These are phyloP conservation scores for Lucinisca nassula DNA, from an alignment of 2,888 invertebrate species.

Conservation along the genomic window DNA sequence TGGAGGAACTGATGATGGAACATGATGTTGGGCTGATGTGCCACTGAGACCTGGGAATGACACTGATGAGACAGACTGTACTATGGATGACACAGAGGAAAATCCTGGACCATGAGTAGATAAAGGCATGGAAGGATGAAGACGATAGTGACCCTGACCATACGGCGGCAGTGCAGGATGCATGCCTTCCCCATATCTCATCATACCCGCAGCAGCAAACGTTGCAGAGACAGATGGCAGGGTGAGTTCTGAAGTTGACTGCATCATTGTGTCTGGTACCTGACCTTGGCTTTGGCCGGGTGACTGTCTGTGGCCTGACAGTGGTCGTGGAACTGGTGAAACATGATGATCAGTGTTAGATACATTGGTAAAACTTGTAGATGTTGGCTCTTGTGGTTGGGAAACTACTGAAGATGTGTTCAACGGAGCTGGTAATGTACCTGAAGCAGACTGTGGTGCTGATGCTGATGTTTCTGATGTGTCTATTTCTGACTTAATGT, in stretches of 20 bases:
- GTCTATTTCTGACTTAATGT: too few species aligned
- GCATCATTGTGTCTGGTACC: background rate
- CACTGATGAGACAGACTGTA: constrained; percentile 66
- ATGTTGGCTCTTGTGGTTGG: constrained; percentile 5
- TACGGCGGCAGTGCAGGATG: constrained; percentile 28
- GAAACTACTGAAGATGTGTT: background rate
- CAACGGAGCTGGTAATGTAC: too few species aligned
- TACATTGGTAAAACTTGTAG: constrained; percentile 36
- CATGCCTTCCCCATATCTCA: constrained; percentile 55
- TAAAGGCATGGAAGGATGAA: background rate
- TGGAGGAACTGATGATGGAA: constrained; percentile 25
- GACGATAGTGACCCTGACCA: background rate
- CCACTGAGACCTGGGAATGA: constrained; percentile 54
- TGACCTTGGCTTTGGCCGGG: constrained; percentile 7
- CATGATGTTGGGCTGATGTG: background rate
- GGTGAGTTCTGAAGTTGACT: constrained; percentile 44
- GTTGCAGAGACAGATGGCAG: constrained; percentile 70
- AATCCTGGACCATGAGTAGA: constrained; percentile 41
- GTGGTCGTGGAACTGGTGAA: background rate
- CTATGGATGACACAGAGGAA: constrained; percentile 67
- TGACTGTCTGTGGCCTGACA: constrained; percentile 12
- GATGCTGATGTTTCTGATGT: background rate
- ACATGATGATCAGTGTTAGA: constrained; percentile 3
- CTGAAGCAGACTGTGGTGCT: too few species aligned
- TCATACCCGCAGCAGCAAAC: constrained; percentile 69